phyloP scores from a whole-genome alignment of 2,888 invertebrate species.

The Toxonevra muliebris region DNA sequence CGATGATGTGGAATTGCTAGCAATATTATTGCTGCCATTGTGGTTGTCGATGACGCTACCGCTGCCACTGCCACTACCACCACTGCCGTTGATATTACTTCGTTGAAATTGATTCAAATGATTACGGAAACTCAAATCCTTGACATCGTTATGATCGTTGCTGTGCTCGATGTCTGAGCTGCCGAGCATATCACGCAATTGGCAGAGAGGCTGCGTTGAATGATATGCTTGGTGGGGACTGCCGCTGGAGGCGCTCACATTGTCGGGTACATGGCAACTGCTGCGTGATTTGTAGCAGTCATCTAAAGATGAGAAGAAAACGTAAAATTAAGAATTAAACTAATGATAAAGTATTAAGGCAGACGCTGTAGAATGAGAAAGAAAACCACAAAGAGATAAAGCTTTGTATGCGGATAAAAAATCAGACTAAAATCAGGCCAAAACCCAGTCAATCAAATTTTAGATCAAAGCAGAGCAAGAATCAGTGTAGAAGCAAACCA shows the following conservation, averaged over 20 bases:
- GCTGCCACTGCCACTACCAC: slow-evolving; percentile 28
- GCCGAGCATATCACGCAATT: slow-evolving; percentile 64
- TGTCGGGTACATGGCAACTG: slow-evolving; percentile 66
- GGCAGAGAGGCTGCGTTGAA: slow-evolving; percentile 61
- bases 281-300: slow-evolving; percentile 60
- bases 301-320: slow-evolving; percentile 44
- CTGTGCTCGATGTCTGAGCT: slow-evolving; percentile 64
- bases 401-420: too few species aligned
- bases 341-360: not conserved
- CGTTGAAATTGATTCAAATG: slow-evolving; percentile 60
- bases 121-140: slow-evolving; percentile 63
- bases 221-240: slow-evolving; percentile 65
- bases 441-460: too few species aligned
- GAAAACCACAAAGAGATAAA: too few species aligned
- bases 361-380: too few species aligned
- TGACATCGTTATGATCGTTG: slow-evolving; percentile 65
- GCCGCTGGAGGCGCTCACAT: slow-evolving; percentile 69
- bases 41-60: slow-evolving; percentile 31
- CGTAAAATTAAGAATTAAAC: not conserved
- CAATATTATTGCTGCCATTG: slow-evolving; percentile 28
- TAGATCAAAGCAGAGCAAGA: too few species aligned
- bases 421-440: too few species aligned
- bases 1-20: slow-evolving; percentile 35
- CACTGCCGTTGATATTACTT: slow-evolving; percentile 38
- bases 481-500: too few species aligned